Percentiles rank a stretch among this genome's conserved stretches.
These are phyloP conservation scores for Mormyrus lacerda DNA, from an alignment of 2,113 vertebrate genomes.

Conservation along the genomic window DNA sequence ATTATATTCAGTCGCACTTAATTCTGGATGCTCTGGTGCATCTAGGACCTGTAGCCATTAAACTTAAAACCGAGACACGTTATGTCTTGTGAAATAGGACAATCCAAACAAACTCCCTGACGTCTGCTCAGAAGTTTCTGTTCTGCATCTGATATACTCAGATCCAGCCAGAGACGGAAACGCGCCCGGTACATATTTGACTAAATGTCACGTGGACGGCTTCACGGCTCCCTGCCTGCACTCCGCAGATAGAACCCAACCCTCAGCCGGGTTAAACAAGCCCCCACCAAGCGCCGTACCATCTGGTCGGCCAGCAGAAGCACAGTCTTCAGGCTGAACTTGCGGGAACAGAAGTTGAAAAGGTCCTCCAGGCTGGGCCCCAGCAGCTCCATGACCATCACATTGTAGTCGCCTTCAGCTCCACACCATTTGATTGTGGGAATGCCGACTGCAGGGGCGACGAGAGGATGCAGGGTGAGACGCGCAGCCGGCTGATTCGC, in stretches of 20 bases:
- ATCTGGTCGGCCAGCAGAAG: slow-evolving; percentile 86
- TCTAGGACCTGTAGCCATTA: not conserved
- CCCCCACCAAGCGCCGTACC: slow-evolving; percentile 53
- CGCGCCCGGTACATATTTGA: not conserved
- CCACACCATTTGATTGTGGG: slow-evolving; percentile 94
- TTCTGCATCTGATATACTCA: not conserved
- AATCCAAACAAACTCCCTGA: not conserved
- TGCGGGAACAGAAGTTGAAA: slow-evolving; percentile 93
- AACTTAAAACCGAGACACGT: not conserved
- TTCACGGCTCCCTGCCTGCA: not conserved
- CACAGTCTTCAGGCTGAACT: slow-evolving; percentile 88
- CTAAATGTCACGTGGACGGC: not conserved
- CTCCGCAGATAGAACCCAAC: not conserved
- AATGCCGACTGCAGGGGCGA: slow-evolving; percentile 73
- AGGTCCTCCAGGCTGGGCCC: slow-evolving; percentile 92
- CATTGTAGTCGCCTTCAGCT: slow-evolving; percentile 92
- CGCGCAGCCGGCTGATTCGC: not conserved
- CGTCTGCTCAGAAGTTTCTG: not conserved
- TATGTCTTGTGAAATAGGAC: not conserved
- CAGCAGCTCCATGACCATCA: slow-evolving; percentile 95
- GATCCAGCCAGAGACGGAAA: not conserved
- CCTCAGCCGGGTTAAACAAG: not conserved
- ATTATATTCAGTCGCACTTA: not conserved
- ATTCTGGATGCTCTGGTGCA: not conserved
- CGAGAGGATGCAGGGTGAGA: not conserved